Base-by-base conservation (phyloP, 2,888 invertebrate species). In the Lasioglossum figueresi region DNA sequence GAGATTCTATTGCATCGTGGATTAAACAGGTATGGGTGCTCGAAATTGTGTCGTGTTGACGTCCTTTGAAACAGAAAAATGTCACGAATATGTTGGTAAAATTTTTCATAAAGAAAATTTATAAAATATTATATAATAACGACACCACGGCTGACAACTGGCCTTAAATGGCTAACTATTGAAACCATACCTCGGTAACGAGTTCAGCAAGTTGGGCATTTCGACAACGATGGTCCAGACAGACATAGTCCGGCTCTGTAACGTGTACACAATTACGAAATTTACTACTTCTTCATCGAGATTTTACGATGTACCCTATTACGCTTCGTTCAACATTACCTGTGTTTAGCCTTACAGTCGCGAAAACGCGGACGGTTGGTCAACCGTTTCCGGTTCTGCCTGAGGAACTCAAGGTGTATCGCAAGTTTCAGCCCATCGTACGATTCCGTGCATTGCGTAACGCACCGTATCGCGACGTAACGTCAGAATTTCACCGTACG, bases 401-500 rank as follows among this genome's bases (percentile, higher is more conserved):
- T 10, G n/a, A 59, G 31, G 48, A 78, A 74, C 59, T 63, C 72
- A 83, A 83, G 80, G 79, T 80, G 77, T 71, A 71, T 40, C 43
- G 66, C 40, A 34, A 43, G 37, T 70, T 63, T 83, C 66, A 70
- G 52, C 52, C 68, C 40, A 71, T 72, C 71, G 31, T 66, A 23
- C 45, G 52, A 48, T 66, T 73, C 27, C 23, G 10, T 34, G 43
- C 1, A 14, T 89, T 91, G 76, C 80, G 70, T 79, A 89, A 89
- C 71, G 34, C n/a, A 27, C 45, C 48, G 63, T 83, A 83, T 84
- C 77, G 76, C 79, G 23, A 70, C 43, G 68, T 84, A 85, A 86
- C 82, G 71, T 84, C 82, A 84, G 82, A 83, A 91, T 88, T 88
- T 84, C 81, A 76, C 79, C 74, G 72, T 34, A 40, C 73, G 74